Evolutionary conservation across 2,797 vertebrate genomes (phyloP).

Genomic region (Sternarchorhynchus goeldii): DNA sequence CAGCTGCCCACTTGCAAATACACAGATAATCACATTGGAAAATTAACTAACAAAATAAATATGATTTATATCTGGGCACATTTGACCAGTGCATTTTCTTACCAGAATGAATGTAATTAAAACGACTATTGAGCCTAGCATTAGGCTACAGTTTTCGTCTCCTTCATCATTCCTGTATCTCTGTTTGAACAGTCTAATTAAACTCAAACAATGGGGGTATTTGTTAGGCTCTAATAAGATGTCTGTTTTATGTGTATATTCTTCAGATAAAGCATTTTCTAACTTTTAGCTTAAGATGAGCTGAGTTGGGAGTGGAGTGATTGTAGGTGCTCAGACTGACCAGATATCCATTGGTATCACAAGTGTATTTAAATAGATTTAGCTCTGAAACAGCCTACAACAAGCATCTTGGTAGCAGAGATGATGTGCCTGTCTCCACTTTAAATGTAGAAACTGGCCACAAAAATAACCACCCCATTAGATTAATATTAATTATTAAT

Average conservation of each 20-base stretch:
- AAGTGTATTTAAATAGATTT: conserved; percentile 11
- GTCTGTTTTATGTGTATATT: conserved; percentile 20
- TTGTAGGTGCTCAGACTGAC: conserved; percentile 14
- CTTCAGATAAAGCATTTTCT: conserved; percentile 23
- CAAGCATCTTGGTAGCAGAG: neutral
- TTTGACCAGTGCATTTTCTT: conserved; percentile 30
- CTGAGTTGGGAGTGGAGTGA: conserved; percentile 16
- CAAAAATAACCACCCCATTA: neutral
- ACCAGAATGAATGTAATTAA: conserved; percentile 45
- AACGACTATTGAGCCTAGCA: conserved; percentile 12
- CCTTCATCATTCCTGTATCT: neutral
- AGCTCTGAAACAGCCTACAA: neutral
- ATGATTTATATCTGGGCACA: conserved; percentile 16
- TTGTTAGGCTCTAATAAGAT: conserved; percentile 50
- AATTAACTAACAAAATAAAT: neutral
- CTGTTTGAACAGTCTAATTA: conserved; percentile 51
- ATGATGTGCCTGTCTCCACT: too few relatives aligned
- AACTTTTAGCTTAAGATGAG: conserved; percentile 8
- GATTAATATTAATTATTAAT: too few relatives aligned
- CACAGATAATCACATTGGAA: conserved; percentile 12
- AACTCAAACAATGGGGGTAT: conserved; percentile 49
- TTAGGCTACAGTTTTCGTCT: conserved; percentile 29
- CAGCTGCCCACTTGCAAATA: neutral
- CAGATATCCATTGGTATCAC: conserved; percentile 1
- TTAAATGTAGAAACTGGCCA: neutral